A percentile compares a stretch with the other conserved stretches of the same genome.
Evolutionary conservation across 2,888 invertebrate species (phyloP).

Genomic region (Pseudeuparius sepicola): DNA sequence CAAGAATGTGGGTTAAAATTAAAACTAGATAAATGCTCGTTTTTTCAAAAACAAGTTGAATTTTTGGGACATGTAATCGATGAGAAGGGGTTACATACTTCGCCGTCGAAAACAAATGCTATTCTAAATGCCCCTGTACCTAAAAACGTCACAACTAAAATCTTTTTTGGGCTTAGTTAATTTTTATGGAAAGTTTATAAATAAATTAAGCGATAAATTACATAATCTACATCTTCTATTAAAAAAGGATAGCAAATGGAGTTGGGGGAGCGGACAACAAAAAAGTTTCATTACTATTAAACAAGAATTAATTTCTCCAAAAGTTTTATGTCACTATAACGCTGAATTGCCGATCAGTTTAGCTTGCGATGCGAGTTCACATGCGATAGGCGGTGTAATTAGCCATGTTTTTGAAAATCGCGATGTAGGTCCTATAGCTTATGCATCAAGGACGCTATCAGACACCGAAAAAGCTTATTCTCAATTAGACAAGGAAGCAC

Average conservation of each 20-base stretch:
- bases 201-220: constrained; percentile 12
- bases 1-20: too few relatives aligned
- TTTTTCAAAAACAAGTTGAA: too few relatives aligned
- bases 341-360: constrained; percentile 5
- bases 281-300: constrained; percentile 4
- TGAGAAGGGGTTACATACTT: too few relatives aligned
- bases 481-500: constrained; percentile 14
- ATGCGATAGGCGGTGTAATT: constrained; percentile 8
- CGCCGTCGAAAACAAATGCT: constrained; percentile 17
- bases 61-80: too few relatives aligned
- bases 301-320: constrained; percentile 4
- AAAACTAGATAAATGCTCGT: neutral
- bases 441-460: neutral
- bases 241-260: constrained; percentile 5
- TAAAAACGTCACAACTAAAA: constrained; percentile 16
- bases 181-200: constrained; percentile 20
- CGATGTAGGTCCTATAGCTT: constrained; percentile 5
- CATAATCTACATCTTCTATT: constrained; percentile 5
- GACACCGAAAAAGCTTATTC: constrained; percentile 6
- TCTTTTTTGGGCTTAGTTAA: constrained; percentile 15
- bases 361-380: constrained; percentile 9
- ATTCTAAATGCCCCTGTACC: constrained; percentile 17
- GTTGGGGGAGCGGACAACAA: constrained; percentile 5
- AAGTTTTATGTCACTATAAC: constrained; percentile 9
- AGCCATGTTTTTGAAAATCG: neutral